phyloP scores from a whole-genome alignment of 2,888 invertebrate species.

The Clostera curtula region DNA sequence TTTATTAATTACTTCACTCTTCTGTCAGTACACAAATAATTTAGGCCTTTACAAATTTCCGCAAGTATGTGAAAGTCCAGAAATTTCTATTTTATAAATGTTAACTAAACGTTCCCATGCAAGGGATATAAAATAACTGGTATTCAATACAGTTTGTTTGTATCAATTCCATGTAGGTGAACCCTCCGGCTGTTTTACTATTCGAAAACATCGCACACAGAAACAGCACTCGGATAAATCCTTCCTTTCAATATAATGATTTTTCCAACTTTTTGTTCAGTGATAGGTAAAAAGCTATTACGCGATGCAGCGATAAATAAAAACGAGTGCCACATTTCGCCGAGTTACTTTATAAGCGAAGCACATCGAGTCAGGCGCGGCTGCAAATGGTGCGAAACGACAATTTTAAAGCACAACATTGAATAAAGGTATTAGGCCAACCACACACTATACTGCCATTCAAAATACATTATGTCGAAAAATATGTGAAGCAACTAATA shows the following conservation, averaged over 20 bases:
- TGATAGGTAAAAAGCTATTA: constrained; percentile 41
- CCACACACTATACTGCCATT: no score
- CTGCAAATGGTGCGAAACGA: constrained; percentile 68
- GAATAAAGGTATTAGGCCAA: constrained; percentile 52
- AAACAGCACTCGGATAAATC: constrained; percentile 18
- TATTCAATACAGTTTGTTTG: constrained; percentile 48
- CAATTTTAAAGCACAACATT: constrained; percentile 70
- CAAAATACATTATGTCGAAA: no score
- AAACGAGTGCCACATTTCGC: constrained; percentile 48
- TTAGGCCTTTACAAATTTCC: no score
- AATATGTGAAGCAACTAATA: no score
- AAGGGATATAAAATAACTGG: constrained; percentile 42
- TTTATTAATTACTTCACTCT: no score
- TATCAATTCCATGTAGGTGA: constrained; percentile 24
- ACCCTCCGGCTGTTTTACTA: constrained; percentile 29
- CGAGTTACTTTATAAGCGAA: constrained; percentile 61
- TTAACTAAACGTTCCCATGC: no score
- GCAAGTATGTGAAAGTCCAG: no score
- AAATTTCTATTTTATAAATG: no score
- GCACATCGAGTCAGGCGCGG: constrained; percentile 51
- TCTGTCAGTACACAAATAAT: no score
- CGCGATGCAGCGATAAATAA: constrained; percentile 45
- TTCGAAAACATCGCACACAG: constrained; percentile 24
- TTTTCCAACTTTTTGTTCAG: constrained; percentile 29
- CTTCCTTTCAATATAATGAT: constrained; percentile 14